These are phyloP conservation scores for Tigriopus californicus DNA, from an alignment of 2,888 invertebrate species.

Conservation along the genomic window DNA sequence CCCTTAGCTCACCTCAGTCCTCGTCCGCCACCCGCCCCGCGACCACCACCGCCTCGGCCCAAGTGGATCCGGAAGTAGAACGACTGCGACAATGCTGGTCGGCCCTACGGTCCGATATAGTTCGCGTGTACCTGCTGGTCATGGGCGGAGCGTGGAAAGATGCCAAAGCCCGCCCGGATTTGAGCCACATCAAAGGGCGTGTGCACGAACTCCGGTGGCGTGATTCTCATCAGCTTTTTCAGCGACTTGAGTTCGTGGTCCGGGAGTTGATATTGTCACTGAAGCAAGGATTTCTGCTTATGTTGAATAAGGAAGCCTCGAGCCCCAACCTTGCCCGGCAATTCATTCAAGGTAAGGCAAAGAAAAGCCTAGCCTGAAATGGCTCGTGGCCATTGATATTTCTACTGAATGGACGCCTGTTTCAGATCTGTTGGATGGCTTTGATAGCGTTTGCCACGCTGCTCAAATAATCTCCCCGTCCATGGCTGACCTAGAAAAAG, in stretches of 20 bases:
- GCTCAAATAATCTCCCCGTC: constrained; percentile 38
- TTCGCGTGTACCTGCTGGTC: constrained; percentile 28
- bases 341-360: constrained; percentile 32
- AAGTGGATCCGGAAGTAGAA: constrained; percentile 24
- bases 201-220: constrained; percentile 31
- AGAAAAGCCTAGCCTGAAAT: too few relatives aligned
- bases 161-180: constrained; percentile 18
- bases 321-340: constrained; percentile 34
- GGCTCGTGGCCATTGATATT: neutral
- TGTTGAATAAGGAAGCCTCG: constrained; percentile 32
- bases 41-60: too few relatives aligned
- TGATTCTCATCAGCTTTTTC: constrained; percentile 44
- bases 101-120: constrained; percentile 31
- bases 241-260: constrained; percentile 41
- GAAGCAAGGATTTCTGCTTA: constrained; percentile 37
- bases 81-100: constrained; percentile 32
- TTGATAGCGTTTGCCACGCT: constrained; percentile 40
- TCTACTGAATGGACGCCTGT: too few relatives aligned
- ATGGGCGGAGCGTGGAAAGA: constrained; percentile 22
- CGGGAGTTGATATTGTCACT: constrained; percentile 44
- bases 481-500: constrained; percentile 39
- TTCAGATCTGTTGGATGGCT: constrained; percentile 42
- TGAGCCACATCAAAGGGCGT: constrained; percentile 24
- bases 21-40: too few relatives aligned
- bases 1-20: too few relatives aligned